Evolutionary conservation across 2,888 invertebrate species (phyloP), one percentile per base, ranked within the genome.

Genomic region (Nymphalis c-album): DNA sequence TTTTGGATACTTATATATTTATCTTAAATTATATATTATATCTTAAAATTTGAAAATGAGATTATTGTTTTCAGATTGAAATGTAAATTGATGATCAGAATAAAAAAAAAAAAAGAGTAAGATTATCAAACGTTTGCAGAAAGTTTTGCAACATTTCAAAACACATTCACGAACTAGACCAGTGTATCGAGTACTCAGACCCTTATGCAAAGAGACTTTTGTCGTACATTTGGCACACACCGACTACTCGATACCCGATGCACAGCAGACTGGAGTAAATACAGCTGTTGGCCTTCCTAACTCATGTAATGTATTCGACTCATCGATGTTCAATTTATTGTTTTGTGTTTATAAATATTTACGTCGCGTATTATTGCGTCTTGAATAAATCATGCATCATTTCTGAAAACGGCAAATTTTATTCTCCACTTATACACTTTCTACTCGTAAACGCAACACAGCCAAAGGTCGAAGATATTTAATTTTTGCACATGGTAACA

Each of bases 161-260:
- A n/a, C 47, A 47, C 47, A n/a, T 47, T 47, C 47, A 7, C 51
- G 35, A 71, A 71, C 61, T 71, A 64, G 69, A 64, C 67, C 69
- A 71, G 69, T 63, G 58, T 63, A 69, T 61, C 59, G 63, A 50
- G 60, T 47, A 51, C 51, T 60, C 20, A 48, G 53, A 57, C 59
- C 64, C 71, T 69, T 55, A 6, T 46, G n/a, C 47, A 46, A 59
- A 68, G 71, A 69, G 73, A 69, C 63, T 57, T 66, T 71, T 60
- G 67, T 45, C 51, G 59, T 68, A 68, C 64, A 66, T 72, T 71
- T 71, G 71, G 71, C 66, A 73, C 71, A 67, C 66, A 68, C 50
- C 47, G 47, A 55, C 18, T 48, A 57, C 67, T 60, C 50, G 18
- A 20, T 20, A 31, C 40, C 26, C 40, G 55, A 60, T 22, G 51